Evolutionary conservation across 2,888 invertebrate genomes (phyloP), one percentile per base, ranked within the genome.

Genomic region (Plagiodera versicolora): DNA sequence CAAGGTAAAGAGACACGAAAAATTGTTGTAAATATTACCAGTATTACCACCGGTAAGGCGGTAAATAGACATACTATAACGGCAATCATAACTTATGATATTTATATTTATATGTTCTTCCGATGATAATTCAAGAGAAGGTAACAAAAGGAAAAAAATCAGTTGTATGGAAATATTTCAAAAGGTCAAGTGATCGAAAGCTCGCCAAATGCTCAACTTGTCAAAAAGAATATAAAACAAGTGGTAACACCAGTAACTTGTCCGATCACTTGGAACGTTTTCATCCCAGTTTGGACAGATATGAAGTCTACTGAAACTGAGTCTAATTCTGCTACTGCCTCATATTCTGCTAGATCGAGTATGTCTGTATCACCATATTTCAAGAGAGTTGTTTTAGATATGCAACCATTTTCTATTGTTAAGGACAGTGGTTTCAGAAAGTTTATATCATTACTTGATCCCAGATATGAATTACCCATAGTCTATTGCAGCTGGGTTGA

Each of bases 381-480:
- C n/a, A n/a, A n/a, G n/a, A n/a, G n/a, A n/a, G n/a, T n/a, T n/a
- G n/a, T n/a, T n/a, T n/a, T n/a, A n/a, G n/a, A n/a, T n/a, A n/a
- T n/a, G n/a, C 51, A 51, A 51, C 51, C 19, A 19, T 32, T 19
- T 51, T 19, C 11, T 6, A 20, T 35, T 51, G 35, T 51, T 17
- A 50, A 35, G 11, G 51, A 51, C n/a, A 18, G 10, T 16, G 51
- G 51, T 11, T 51, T 51, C 28, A 4, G 18, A 35, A 19, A 17
- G 17, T 51, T 10, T 32, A 16, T 51, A 11, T n/a, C 17, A 18
- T 18, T 4, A n/a, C 19, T 18, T 17, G 20, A 51, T 20, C 63
- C 63, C 10, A 57, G 60, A 32, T 66, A 67, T 58, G 54, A 39
- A 11, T 3, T 66, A 24, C 60, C 67, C 10, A n/a, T n/a, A n/a